Evolutionary conservation across 2,797 vertebrate genomes (phyloP), one percentile per base, ranked within the genome.

Genomic region (Hippoglossus hippoglossus): DNA sequence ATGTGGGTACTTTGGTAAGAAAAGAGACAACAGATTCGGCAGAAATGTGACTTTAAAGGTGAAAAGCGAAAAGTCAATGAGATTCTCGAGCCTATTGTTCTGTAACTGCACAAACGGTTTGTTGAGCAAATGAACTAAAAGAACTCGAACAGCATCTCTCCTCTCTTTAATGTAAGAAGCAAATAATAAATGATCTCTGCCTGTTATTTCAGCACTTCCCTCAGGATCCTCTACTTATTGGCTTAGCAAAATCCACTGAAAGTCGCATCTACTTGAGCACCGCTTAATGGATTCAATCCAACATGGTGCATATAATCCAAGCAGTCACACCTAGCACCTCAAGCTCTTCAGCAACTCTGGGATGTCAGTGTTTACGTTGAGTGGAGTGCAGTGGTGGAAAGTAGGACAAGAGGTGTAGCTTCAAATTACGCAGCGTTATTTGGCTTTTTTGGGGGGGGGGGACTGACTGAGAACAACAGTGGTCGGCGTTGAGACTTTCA

Each of bases 281-380:
- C 60, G 63, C 67, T 83, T 80, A 82, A 81, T 86, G 68, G 66
- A 72, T 79, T 77, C 62, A 72, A n/a, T 82, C 50, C 62, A 71
- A 54, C 53, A 62, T 25, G 12, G 63, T 68, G 49, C 34, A 6
- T 7, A 71, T 67, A 77, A 75, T 81, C 50, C 73, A 73, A 10
- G 2, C 22, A 62, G 69, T 67, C 64, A 31, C 39, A 80, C 52
- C 44, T 8, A 55, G 64, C 46, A 60, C 8, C 28, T 54, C n/a
- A 12, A 63, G 58, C 63, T 68, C 62, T 16, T 34, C 12, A 31
- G 58, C 19, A 56, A 55, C 19, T 8, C 39, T 15, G 6, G 55
- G 9, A 60, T 39, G 22, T 57, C 7, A 39, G 50, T 12, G 39
- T 49, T 22, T 28, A 47, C 13, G 46, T 67, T 55, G n/a, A 55